Base-by-base conservation (phyloP, 2,888 invertebrate genomes). In the Rhorus exstirpatorius region DNA sequence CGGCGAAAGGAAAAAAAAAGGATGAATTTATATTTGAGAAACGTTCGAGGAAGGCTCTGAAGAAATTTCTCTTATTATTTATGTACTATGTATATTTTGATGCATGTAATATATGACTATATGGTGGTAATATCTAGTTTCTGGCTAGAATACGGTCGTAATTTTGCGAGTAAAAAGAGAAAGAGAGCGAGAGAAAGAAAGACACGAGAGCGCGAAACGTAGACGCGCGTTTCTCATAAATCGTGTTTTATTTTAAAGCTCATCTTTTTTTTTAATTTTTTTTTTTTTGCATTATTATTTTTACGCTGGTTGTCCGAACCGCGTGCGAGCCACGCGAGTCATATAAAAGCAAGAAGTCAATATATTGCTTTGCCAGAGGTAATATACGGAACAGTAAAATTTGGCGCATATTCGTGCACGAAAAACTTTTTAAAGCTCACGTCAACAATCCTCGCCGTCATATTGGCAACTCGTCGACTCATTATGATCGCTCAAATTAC, bases 171-270 rank as follows among this genome's bases (percentile, higher is more conserved):
- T 49, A 53, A 51, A 68, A 17, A 6, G 44, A 63, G 35, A 24
- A 19, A 61, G 38, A 49, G 60, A 26, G 31, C 7, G 12, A 17
- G 12, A 63, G 49, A 51, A 19, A 61, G 19, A 21, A 10, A 21
- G 55, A 65, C n/a, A 63, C 24, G 14, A 53, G 35, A 81, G 53
- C 31, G 35, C 17, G 53, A 74, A 58, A 53, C 65, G 61, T 55
- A 74, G 70, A 76, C 65, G 65, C 75, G n/a, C 2, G 46, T 60
- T 65, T 19, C 81, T 87, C 86, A 84, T 88, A 88, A 89, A 87
- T 89, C 85, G 87, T 31, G 31, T 85, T 87, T 88, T 88, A 88
- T 87, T 53, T 67, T 58, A n/a, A 44, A 46, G 6, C 1, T 6
- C 10, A 35, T 65, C 24, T 51, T 68, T 71, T 72, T 65, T 65